Base-by-base conservation (phyloP, 2,113 vertebrate genomes). In the Sterrhoptilus dennistouni region DNA sequence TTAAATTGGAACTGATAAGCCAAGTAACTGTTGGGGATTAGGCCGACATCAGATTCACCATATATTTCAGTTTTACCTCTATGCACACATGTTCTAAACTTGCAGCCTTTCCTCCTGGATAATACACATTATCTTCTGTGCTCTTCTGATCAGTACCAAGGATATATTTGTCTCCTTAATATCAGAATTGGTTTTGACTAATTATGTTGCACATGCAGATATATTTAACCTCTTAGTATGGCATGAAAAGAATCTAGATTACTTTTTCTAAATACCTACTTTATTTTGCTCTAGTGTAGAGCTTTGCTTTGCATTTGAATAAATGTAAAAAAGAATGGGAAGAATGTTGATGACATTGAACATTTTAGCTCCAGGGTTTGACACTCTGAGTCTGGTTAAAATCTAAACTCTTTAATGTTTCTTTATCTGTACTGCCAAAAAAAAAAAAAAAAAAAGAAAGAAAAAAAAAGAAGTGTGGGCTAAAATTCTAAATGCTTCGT, bases 371-470 rank as follows among this genome's bases (percentile, higher is more conserved):
- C 28, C 36, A n/a, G 88, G 79, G 47, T 95, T 36, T 87, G 90
- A 88, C 60, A 88, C 68, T 36, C 31, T 77, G 85, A 87, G 85
- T 93, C 71, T 93, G 82, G 52, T 68, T 95, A 80, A 93, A 88
- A 86, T 93, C 83, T 83, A 68, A 88, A 86, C 33, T 78, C 68
- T 79, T 83, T 86, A 90, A 78, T 60, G n/a, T 80, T 83, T 91
- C 70, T 89, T 91, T 87, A 74, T 93, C 63, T 77, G 33, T 87
- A 59, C 31, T 45, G 87, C 65, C 50, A 36, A 84, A 61, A 91
- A 87, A 52, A 81, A 45, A 59, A 59, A 57, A n/a, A 2, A 19
- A 20, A 57, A 57, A 57, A n/a, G 1, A 19, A 49, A 49, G 16
- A 52, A 28, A 28, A 27, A 29, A 29, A 35, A 57, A 59, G 24